Base-by-base conservation (phyloP, 2,888 invertebrate species). In the Litoditis marina region DNA sequence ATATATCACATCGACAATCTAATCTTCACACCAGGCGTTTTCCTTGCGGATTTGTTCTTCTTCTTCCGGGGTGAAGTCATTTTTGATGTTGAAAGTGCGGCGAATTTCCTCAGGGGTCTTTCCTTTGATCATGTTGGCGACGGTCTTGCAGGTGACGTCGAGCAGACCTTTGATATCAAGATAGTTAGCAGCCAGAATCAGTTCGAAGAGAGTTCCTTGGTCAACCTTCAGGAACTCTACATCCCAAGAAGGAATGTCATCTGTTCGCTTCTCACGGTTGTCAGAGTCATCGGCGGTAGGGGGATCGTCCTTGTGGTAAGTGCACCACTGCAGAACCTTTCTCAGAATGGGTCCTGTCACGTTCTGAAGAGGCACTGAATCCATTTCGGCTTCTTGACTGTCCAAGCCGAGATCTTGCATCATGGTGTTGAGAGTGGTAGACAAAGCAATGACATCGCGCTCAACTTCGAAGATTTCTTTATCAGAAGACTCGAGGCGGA, bases 171-270 rank as follows among this genome's bases (percentile, higher is more conserved):
- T 71, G 63, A 73, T 73, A 51, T 73, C 73, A 31, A 73, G 59
- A 44, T 73, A 73, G 64, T 73, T 73, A 39, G 73, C 73, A 34
- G 73, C 73, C 83, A 96, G 86, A 80, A 96, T 95, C 46, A 96
- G 86, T 86, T 95, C 95, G 84, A 94, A 95, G 16, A 96, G 86
- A 1, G 94, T 95, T 65, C 92, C 94, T 84, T 95, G 94, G 84
- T 95, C 94, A 34, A 96, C 95, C 87, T 98, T 98, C 8, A 99
- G 86, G 83, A 98, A 98, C 84, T 98, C 96, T 0, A 94, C 92
- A 86, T 98, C 98, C 98, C 98, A 98, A 0, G 93, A 92, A 28
- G 92, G 92, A 75, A 98, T 98, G 83, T 98, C 96, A 84, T 98
- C 96, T 0, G 96, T 96, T n/a, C 96, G 87, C 82, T 95, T 96